Conservation (phyloP, 1,140 invertebrate species). For the Chelonus insularis region DNA sequence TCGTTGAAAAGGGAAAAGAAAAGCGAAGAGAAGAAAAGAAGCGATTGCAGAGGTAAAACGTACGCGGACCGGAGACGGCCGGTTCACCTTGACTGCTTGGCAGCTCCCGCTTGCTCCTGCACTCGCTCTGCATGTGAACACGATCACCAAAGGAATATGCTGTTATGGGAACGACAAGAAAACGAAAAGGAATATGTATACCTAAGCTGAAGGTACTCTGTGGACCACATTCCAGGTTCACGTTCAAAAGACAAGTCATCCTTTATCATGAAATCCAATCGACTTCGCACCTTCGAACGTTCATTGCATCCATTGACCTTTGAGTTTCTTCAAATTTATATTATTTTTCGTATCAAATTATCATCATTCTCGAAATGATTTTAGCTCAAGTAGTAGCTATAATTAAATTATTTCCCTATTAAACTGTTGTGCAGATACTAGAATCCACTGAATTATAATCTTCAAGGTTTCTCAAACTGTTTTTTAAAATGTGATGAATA, state of each 20-base stretch:
- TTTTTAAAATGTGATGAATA: no score
- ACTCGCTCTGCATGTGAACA: slow-evolving; percentile 45
- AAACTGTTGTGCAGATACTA: no score
- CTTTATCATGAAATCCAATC: neutral
- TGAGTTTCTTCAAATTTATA: neutral
- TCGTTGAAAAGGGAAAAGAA: slow-evolving; percentile 31
- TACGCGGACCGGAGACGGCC: slow-evolving; percentile 38
- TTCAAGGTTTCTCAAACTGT: no score
- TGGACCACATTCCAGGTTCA: slow-evolving; percentile 19
- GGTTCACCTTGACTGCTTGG: slow-evolving; percentile 57
- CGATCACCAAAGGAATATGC: slow-evolving; percentile 8
- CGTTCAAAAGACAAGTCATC: neutral
- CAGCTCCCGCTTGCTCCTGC: slow-evolving; percentile 24
- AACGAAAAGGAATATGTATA: slow-evolving; percentile 9
- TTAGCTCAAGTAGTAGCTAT: no score
- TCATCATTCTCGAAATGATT: no score
- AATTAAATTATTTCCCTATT: no score
- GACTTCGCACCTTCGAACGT: no score
- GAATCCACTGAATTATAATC: no score
- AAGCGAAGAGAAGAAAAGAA: slow-evolving; percentile 27
- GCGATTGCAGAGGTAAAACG: slow-evolving; percentile 16
- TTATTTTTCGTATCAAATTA: no score
- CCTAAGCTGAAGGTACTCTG: neutral
- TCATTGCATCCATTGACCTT: neutral
- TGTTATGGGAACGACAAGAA: slow-evolving; percentile 8